Percentiles rank a stretch among this genome's conserved stretches.
Evolutionary conservation across 2,797 vertebrate genomes (phyloP).

Genomic region (Telmatherina bonti): DNA sequence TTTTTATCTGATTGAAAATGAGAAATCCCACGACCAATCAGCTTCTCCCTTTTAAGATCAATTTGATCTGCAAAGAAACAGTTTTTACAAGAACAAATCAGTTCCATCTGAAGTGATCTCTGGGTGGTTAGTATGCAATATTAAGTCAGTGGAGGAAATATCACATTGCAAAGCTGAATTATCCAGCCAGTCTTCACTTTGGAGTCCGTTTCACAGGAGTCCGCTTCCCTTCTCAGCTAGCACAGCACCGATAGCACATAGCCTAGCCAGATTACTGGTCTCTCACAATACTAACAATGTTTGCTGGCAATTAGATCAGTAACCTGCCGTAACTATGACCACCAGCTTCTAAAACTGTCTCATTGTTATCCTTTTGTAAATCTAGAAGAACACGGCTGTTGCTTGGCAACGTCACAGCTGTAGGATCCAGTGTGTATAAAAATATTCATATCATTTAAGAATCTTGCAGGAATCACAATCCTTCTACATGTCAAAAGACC

Average conservation of each 20-base stretch:
- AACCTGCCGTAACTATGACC: slow-evolving; percentile 24
- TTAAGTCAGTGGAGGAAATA: no score
- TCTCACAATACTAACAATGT: background rate
- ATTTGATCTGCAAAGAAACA: no score
- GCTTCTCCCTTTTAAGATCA: no score
- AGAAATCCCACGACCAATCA: no score
- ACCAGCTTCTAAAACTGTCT: slow-evolving; percentile 29
- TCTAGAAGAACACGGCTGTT: slow-evolving; percentile 22
- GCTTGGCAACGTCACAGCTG: background rate
- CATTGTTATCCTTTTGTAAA: background rate
- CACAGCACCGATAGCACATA: background rate
- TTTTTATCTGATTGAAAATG: no score
- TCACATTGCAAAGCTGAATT: no score
- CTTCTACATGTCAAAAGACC: background rate
- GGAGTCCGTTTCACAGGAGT: background rate
- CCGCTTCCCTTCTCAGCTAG: background rate
- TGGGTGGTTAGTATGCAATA: no score
- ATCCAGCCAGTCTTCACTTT: no score
- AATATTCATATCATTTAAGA: slow-evolving; percentile 33
- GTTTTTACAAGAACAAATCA: no score
- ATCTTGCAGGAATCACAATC: slow-evolving; percentile 27
- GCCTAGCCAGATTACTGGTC: background rate
- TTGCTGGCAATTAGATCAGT: background rate
- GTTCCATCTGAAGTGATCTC: no score
- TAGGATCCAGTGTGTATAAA: slow-evolving; percentile 2